phyloP scores from a whole-genome alignment of 92 coral and sea anemone genomes.

The Heliopora coerulea region DNA sequence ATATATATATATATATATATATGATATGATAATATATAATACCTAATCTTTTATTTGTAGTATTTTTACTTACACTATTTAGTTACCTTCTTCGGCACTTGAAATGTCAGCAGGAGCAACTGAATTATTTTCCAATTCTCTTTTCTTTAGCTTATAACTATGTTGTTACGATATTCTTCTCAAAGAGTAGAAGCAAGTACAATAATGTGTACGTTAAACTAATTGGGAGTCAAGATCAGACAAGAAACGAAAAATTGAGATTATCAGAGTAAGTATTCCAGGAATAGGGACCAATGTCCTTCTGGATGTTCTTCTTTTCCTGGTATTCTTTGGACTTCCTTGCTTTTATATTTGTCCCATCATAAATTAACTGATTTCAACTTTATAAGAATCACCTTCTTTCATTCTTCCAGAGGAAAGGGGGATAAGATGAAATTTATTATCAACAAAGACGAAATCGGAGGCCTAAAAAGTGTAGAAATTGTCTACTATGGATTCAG shows the following conservation, averaged over 20 bases:
- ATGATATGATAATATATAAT: no score
- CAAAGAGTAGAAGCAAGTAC: constrained; percentile 13
- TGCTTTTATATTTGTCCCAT: no score
- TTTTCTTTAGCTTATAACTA: constrained; percentile 25
- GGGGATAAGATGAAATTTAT: constrained; percentile 10
- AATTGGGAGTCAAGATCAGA: constrained; percentile 12
- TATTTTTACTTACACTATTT: background rate
- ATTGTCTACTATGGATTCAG: constrained; percentile 29
- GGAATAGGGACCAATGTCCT: background rate
- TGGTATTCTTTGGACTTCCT: no score
- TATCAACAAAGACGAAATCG: background rate
- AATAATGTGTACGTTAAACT: constrained; percentile 24
- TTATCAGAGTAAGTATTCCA: constrained; percentile 8
- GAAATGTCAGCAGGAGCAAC: background rate
- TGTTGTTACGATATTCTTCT: constrained; percentile 7
- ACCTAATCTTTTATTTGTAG: no score
- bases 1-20: no score
- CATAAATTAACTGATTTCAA: no score
- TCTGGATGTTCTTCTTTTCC: no score
- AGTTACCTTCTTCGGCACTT: background rate
- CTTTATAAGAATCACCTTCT: background rate
- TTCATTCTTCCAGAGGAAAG: background rate
- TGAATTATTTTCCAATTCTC: background rate
- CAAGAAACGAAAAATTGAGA: constrained; percentile 6
- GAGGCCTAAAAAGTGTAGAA: constrained; percentile 10